Percentiles rank a stretch among this genome's conserved stretches.
These are phyloP conservation scores for Lepidurus apus DNA, from an alignment of 1,140 invertebrate genomes.

Conservation along the genomic window DNA sequence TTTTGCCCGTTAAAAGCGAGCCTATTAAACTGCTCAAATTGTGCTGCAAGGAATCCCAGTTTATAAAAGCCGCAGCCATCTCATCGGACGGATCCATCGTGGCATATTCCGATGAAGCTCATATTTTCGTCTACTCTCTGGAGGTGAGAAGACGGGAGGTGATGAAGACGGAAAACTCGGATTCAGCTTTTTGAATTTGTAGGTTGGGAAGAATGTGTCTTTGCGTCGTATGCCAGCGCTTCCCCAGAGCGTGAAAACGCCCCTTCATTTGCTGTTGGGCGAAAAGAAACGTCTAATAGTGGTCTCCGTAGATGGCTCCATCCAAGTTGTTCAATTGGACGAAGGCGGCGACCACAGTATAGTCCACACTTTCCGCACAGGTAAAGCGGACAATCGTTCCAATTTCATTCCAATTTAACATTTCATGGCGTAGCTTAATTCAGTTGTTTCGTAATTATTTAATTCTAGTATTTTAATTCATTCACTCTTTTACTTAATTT, in stretches of 20 bases:
- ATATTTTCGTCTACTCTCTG: slow-evolving; percentile 62
- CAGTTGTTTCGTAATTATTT: not conserved
- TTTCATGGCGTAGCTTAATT: not conserved
- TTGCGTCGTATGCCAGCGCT: not conserved
- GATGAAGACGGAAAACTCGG: not conserved
- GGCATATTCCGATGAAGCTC: slow-evolving; percentile 62
- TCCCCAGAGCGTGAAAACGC: not conserved
- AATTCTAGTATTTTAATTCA: not conserved
- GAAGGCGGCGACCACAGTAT: not conserved
- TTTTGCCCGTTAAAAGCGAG: slow-evolving; percentile 49
- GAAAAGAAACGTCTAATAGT: not conserved
- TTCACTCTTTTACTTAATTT: not conserved
- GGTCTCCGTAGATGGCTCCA: not conserved
- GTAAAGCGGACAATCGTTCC: not conserved
- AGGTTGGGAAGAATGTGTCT: not conserved
- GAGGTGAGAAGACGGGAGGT: slow-evolving; percentile 46
- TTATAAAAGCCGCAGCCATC: slow-evolving; percentile 60
- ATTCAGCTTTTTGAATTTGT: not conserved
- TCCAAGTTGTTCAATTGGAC: not conserved
- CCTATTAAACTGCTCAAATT: slow-evolving; percentile 61
- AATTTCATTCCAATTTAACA: not conserved
- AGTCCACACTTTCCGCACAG: not conserved
- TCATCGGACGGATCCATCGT: slow-evolving; percentile 62
- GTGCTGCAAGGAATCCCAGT: slow-evolving; percentile 55
- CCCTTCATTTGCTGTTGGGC: not conserved